Evolutionary conservation across 1,140 invertebrate genomes (phyloP).

Genomic region (Eumeta japonica): DNA sequence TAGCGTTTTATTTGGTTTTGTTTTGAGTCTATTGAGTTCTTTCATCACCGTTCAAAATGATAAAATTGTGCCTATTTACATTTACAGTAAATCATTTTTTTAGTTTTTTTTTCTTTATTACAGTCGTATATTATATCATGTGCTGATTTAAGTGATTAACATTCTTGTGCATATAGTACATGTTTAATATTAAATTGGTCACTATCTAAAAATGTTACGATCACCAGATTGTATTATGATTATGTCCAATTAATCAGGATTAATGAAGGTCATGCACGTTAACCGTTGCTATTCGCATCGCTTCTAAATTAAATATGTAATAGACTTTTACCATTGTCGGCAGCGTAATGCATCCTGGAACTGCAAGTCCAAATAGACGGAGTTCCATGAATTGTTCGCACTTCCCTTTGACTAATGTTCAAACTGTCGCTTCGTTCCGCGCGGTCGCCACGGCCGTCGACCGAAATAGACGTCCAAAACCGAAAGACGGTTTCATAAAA

Average conservation of each 20-base stretch:
- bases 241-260: too few species aligned
- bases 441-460: conserved; percentile 13
- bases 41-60: background rate
- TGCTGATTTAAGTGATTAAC: background rate
- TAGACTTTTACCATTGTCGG: background rate
- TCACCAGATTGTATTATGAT: too few species aligned
- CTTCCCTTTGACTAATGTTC: conserved; percentile 9
- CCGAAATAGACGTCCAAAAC: conserved; percentile 34
- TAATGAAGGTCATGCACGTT: too few species aligned
- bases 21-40: background rate
- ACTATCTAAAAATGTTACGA: too few species aligned
- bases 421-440: conserved; percentile 16
- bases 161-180: too few species aligned
- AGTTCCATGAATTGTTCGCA: conserved; percentile 3
- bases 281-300: too few species aligned
- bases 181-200: too few species aligned
- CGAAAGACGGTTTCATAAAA: conserved; percentile 25
- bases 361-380: background rate
- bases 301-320: too few species aligned
- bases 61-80: background rate
- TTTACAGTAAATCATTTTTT: background rate
- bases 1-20: background rate
- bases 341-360: background rate
- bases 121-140: background rate
- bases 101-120: background rate